phyloP scores from a whole-genome alignment of 2,113 vertebrate genomes.

The Ginglymostoma cirratum region DNA sequence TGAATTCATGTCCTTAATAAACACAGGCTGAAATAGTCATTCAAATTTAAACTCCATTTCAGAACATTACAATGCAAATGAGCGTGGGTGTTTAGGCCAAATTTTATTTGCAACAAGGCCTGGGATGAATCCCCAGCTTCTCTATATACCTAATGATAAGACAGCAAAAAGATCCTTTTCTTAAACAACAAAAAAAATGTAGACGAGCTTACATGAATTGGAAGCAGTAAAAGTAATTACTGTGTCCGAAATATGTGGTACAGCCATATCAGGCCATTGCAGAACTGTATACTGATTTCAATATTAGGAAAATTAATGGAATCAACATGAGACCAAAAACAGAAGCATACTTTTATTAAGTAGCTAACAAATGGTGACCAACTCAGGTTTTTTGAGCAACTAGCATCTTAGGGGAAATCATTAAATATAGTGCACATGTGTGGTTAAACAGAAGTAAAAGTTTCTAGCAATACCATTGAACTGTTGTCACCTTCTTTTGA shows the following conservation, averaged over 20 bases:
- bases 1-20: background rate
- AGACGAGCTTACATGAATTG: background rate
- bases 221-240: background rate
- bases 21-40: background rate
- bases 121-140: background rate
- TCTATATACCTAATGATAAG: background rate
- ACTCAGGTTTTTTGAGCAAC: background rate
- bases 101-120: background rate
- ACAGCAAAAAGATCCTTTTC: background rate
- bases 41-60: background rate
- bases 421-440: background rate
- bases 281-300: background rate
- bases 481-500: background rate
- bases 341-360: background rate
- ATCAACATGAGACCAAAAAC: background rate
- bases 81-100: background rate
- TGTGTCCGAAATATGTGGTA: background rate
- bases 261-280: background rate
- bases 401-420: background rate
- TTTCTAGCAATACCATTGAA: background rate
- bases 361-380: background rate
- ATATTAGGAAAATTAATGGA: background rate
- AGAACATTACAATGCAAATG: background rate
- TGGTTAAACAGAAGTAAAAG: background rate
- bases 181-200: background rate